phyloP scores from a whole-genome alignment of 2,888 invertebrate genomes.

The Drosophila vallismaia region DNA sequence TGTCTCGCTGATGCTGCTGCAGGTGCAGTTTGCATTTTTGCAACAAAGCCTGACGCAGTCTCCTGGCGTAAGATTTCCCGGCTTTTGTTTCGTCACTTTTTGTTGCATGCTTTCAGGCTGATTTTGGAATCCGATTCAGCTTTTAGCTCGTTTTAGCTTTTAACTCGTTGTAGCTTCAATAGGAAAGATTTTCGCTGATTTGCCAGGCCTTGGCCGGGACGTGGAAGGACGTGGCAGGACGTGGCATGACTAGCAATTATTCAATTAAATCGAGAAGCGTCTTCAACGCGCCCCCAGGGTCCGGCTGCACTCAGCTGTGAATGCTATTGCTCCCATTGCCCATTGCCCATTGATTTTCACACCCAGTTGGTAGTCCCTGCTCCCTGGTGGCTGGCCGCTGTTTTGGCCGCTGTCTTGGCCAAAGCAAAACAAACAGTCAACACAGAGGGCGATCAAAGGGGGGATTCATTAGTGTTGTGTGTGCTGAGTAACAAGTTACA shows the following conservation, averaged over 20 bases:
- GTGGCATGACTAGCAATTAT: slow-evolving; percentile 83
- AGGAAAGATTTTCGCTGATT: slow-evolving; percentile 26
- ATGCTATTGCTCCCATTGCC: slow-evolving; percentile 37
- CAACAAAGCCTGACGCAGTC: slow-evolving; percentile 46
- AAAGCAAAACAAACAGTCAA: slow-evolving; percentile 15
- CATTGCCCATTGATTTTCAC: slow-evolving; percentile 75
- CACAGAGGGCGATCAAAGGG: not conserved
- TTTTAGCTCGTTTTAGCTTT: not conserved
- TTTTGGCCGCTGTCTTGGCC: slow-evolving; percentile 10
- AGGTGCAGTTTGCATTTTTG: slow-evolving; percentile 34
- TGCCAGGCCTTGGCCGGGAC: slow-evolving; percentile 61
- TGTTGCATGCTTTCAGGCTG: slow-evolving; percentile 56
- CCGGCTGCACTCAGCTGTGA: slow-evolving; percentile 47
- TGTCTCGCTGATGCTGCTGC: slow-evolving; percentile 12
- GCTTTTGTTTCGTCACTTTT: slow-evolving; percentile 17
- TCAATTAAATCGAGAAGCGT: slow-evolving; percentile 82
- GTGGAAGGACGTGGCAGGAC: slow-evolving; percentile 70
- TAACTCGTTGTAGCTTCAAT: not conserved
- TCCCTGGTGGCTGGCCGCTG: slow-evolving; percentile 23
- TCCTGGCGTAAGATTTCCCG: slow-evolving; percentile 31
- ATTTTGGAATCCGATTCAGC: not conserved
- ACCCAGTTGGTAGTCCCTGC: slow-evolving; percentile 51
- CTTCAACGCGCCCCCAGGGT: slow-evolving; percentile 67
- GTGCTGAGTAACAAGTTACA: slow-evolving; percentile 49
- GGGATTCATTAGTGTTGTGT: slow-evolving; percentile 58